A percentile compares a stretch with the other conserved stretches of the same genome.
Conservation (phyloP, 2,797 vertebrate genomes). For the Schizothorax lantsangensis region DNA sequence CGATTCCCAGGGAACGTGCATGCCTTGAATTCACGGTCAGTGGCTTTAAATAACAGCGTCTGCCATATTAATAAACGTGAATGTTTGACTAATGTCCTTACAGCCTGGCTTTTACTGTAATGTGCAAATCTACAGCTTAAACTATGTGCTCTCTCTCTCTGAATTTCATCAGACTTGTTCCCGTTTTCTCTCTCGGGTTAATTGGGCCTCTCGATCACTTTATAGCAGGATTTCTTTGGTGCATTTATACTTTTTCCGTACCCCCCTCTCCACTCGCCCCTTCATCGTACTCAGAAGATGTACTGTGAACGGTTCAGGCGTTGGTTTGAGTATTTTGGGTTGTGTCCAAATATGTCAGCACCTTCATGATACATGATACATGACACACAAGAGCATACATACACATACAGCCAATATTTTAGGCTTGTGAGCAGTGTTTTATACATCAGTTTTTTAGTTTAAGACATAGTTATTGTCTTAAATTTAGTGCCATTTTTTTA, state of each 20-base stretch:
- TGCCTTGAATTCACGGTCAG: slow-evolving; percentile 1
- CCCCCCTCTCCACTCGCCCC: background rate
- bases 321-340: slow-evolving; percentile 41
- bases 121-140: background rate
- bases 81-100: slow-evolving; percentile 6
- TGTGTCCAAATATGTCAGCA: slow-evolving; percentile 34
- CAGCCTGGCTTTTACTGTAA: background rate
- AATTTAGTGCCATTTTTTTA: background rate
- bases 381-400: slow-evolving; percentile 51
- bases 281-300: slow-evolving; percentile 10
- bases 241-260: slow-evolving; percentile 19
- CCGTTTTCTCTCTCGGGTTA: background rate
- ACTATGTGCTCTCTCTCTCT: background rate
- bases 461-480: background rate
- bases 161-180: slow-evolving; percentile 31
- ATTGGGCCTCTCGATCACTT: slow-evolving; percentile 3
- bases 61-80: slow-evolving; percentile 7
- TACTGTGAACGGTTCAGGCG: slow-evolving; percentile 3
- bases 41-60: background rate
- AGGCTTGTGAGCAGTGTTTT: background rate
- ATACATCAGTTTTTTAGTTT: background rate
- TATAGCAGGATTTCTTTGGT: background rate
- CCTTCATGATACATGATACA: slow-evolving; percentile 48
- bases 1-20: background rate
- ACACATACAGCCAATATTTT: slow-evolving; percentile 10